phyloP scores from a whole-genome alignment of 2,888 invertebrate species.

The Tenthredo distinguenda region DNA sequence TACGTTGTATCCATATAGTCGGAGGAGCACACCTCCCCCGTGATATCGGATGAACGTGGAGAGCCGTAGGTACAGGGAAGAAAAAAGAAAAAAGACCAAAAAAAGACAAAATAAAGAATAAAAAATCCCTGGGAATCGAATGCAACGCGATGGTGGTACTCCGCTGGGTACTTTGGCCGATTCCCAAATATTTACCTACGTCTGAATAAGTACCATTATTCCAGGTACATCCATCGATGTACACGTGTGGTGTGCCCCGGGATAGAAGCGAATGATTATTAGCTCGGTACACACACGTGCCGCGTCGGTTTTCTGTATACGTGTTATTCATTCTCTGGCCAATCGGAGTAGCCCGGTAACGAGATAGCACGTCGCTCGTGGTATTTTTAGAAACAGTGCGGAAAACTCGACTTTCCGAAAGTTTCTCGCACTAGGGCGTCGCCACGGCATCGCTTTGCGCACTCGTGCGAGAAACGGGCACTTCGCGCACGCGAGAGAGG shows the following conservation, averaged over 20 bases:
- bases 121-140: not conserved
- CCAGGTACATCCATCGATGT: not conserved
- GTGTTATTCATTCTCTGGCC: too few species aligned
- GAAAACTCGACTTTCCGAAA: too few species aligned
- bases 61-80: not conserved
- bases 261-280: not conserved
- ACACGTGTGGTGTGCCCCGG: not conserved
- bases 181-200: constrained; percentile 40
- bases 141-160: not conserved
- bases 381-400: too few species aligned
- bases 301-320: too few species aligned
- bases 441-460: too few species aligned
- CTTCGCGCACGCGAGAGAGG: too few species aligned
- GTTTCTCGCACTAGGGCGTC: too few species aligned
- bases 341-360: too few species aligned
- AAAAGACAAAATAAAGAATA: too few species aligned
- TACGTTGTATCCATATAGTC: not conserved
- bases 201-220: constrained; percentile 46
- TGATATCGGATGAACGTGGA: not conserved
- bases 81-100: not conserved
- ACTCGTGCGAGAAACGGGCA: too few species aligned
- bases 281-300: not conserved
- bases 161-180: constrained; percentile 15
- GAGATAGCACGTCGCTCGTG: too few species aligned
- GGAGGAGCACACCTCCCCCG: not conserved